Base-by-base conservation (phyloP, 2,888 invertebrate species). In the Maniola hyperantus region DNA sequence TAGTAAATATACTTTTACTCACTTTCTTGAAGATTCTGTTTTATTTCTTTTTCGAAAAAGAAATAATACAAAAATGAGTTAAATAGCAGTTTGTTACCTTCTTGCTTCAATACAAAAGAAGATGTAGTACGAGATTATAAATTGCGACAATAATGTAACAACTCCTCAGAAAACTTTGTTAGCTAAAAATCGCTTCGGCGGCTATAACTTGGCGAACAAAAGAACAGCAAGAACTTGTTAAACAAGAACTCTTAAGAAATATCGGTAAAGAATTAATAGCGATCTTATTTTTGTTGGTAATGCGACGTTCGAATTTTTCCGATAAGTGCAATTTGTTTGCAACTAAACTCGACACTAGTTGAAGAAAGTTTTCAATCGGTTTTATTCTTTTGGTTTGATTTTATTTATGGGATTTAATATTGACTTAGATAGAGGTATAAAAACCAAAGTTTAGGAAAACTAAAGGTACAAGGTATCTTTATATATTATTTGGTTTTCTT, bases 171-270 rank as follows among this genome's bases (percentile, higher is more conserved):
- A 62, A 61, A 50, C 13, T 39, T 39, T 15, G n/a, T 8, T 57
- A 66, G 61, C 57, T 62, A 57, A 62, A 66, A 50, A 61, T 66
- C 46, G 48, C 33, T 66, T 48, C 55, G 39, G 26, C 26, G 55
- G 55, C 57, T 55, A 20, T 57, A 60, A 65, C 42, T 62, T 42
- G 26, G 48, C 33, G 50, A 39, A 60, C 57, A 58, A 58, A 65
- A 66, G 50, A 61, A 39, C 61, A 66, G 15, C 50, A 54, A 26
- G 55, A 66, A 57, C 61, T 66, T 66, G 66, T 66, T 66, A 62
- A 66, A 62, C 66, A 66, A 66, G 39, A 66, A 61, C 65, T 66
- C 55, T 61, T 57, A 46, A 57, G 61, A 66, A 66, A 61, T 66
- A 62, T 66, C 61, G 66, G 50, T 61, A 62, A 61, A 66, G 61